Base-by-base conservation (phyloP, 2,888 invertebrate genomes). In the Drosophila bunnanda region DNA sequence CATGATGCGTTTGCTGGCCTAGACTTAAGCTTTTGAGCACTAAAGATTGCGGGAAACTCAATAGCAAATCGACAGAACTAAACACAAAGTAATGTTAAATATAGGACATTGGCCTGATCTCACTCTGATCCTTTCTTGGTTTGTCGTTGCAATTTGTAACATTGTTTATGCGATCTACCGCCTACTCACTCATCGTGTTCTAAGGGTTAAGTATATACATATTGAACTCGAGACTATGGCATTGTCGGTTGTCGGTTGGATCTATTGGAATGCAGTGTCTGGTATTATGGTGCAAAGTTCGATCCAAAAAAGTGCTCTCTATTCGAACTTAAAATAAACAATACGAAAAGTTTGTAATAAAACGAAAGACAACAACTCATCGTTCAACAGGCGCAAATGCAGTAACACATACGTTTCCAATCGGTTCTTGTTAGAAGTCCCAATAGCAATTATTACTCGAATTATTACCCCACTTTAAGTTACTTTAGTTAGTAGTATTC, bases 31-130 rank as follows among this genome's bases (percentile, higher is more conserved):
- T 83, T 79, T 74, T 52, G 55, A 70, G 76, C 68, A 50, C 68
- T 55, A 72, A 59, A 68, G 62, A 69, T 75, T 71, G 53, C 46
- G 53, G 53, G 13, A 65, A 79, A 81, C 68, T 77, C 28, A 75
- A 66, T 25, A 48, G 60, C 54, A 60, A 66, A 73, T 60, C 22
- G 52, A 56, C 39, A 41, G 41, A 62, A 62, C 17, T 52, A 28
- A 48, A 57, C 25, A 36, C 39, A 39, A 65, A 17, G 12, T 10
- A 41, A 69, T 53, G 50, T 77, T 90, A 91, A 91, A 91, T 91
- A 90, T 91, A 90, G 91, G 91, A 91, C 91, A 90, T 80, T 65
- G 76, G 68, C 50, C 71, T 38, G 56, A 48, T 30, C 32, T 41
- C 44, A 39, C 50, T 22, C 48, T 30, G 13, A 30, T 36, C 36